Evolutionary conservation across 92 coral and sea anemone genomes (phyloP), one percentile per base, ranked within the genome.

Genomic region (Parazoanthus darwini): DNA sequence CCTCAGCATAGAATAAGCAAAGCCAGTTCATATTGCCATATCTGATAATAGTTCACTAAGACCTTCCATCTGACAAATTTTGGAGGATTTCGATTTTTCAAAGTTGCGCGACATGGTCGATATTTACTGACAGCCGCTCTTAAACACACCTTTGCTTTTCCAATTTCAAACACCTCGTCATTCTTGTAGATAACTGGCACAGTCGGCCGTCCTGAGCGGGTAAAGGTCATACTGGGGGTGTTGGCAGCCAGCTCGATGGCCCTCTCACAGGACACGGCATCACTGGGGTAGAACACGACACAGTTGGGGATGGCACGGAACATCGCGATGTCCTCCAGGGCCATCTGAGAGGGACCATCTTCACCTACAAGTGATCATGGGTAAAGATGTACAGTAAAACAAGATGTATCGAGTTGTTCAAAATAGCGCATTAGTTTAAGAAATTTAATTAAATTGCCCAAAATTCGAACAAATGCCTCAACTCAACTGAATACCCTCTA

Each of bases 301-400:
- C 97, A 91, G 88, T 93, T 90, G 81, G 98, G 98, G 36, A 97
- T 82, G 8, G 97, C 88, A 72, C 99, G 98, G 93, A 97, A 97
- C 99, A 97, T 95, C 18, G 95, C 96, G 29, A 97, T 35, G 90
- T 97, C 99, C 76, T 97, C 99, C 22, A 97, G 88, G 23, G 95
- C 99, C 99, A 97, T 97, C 92, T 97, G 99, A 13, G 99, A 97
- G 2, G 99, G 98, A 22, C 99, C 99, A 56, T 97, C 99, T 89
- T 92, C 98, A 74, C 99, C 99, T 97, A 86, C 58, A 77, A 82
- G 68, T 25, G 72, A 38, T 42, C 26, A 42, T 11, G 37, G 38
- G 9, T 3, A 2, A 37, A 13, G 0, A 20, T 68, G 39, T 14
- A 23, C 5, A n/a, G 0, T 16, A 3, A 68, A 26, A 54, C 11